Conservation (phyloP, 2,888 invertebrate genomes). For the Pyrrhosoma nymphula region DNA sequence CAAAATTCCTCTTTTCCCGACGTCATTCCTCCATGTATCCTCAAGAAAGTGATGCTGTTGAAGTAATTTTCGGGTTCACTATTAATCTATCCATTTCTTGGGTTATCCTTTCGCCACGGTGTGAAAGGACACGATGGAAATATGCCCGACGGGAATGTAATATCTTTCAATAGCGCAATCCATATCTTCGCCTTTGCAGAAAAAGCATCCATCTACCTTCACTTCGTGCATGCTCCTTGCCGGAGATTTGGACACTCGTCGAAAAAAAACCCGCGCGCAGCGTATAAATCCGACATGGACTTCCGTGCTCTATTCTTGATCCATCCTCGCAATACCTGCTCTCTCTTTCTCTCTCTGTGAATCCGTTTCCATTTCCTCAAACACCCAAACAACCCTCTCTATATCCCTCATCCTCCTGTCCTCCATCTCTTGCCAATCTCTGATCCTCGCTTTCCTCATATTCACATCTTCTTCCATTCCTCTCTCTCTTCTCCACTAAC, state of each 20-base stretch:
- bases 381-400: not conserved
- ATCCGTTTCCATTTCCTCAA: not conserved
- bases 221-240: not conserved
- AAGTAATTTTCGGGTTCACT: too few species aligned
- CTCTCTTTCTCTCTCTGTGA: not conserved
- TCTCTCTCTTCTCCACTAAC: not conserved
- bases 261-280: not conserved
- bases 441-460: not conserved
- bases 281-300: not conserved
- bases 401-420: not conserved
- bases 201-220: not conserved
- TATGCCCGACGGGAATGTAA: not conserved
- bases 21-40: too few species aligned
- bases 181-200: not conserved
- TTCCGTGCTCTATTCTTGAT: not conserved
- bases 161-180: not conserved
- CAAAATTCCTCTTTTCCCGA: too few species aligned
- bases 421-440: not conserved
- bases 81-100: too few species aligned
- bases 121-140: not conserved
- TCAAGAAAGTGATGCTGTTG: too few species aligned
- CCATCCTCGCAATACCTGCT: not conserved
- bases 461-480: not conserved
- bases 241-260: not conserved
- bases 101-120: too few species aligned